Evolutionary conservation across 1,140 invertebrate species (phyloP).

Genomic region (Nephila pilipes): DNA sequence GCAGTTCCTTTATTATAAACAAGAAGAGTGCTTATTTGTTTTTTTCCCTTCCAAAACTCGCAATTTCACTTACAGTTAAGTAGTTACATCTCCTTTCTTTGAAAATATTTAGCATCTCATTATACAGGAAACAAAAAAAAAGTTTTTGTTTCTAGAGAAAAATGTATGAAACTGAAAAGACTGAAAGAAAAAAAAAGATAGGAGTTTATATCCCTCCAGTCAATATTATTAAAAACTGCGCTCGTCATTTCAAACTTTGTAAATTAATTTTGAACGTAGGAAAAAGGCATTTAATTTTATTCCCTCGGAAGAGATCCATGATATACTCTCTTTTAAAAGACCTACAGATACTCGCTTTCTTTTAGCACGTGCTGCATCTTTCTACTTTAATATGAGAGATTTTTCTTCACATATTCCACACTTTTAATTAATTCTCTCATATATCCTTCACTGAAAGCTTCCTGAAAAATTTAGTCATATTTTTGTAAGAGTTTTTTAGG

Average conservation of each 20-base stretch:
- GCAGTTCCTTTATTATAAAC: too few relatives aligned
- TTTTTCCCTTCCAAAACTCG: too few relatives aligned
- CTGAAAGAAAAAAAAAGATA: background rate
- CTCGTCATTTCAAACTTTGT: slow-evolving; percentile 55
- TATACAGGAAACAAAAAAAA: slow-evolving; percentile 14
- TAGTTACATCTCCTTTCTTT: background rate
- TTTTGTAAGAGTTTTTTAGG: background rate
- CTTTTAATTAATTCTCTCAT: slow-evolving; percentile 60
- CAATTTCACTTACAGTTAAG: background rate
- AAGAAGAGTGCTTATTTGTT: too few relatives aligned
- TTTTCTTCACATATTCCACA: background rate
- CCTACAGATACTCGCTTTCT: slow-evolving; percentile 40
- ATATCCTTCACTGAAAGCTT: slow-evolving; percentile 8
- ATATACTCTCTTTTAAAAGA: slow-evolving; percentile 52
- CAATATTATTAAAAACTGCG: slow-evolving; percentile 37
- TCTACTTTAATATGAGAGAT: slow-evolving; percentile 24
- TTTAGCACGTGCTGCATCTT: background rate
- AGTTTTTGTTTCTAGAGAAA: background rate
- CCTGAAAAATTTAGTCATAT: background rate
- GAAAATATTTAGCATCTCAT: slow-evolving; percentile 30
- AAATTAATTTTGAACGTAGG: slow-evolving; percentile 42
- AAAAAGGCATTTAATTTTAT: slow-evolving; percentile 34
- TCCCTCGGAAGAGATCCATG: slow-evolving; percentile 2
- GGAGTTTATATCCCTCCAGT: background rate
- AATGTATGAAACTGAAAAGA: slow-evolving; percentile 17